A percentile compares a stretch with the other conserved stretches of the same genome.
phyloP scores from a whole-genome alignment of 2,888 invertebrate genomes.

The Rotaria socialis region DNA sequence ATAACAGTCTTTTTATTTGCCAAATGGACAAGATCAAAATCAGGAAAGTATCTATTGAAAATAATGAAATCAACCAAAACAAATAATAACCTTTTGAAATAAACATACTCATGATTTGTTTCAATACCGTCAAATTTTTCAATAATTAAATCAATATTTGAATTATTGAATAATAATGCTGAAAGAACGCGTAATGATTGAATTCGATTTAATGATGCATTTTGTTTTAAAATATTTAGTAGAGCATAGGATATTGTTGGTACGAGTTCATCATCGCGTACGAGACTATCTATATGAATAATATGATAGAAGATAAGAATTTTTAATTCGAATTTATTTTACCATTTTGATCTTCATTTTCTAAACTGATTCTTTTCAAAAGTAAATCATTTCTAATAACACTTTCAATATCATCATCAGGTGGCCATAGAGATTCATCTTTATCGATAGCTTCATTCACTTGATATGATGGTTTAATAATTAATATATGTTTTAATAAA shows the following conservation, averaged over 20 bases:
- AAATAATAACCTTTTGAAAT: too few species aligned
- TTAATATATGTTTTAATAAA: neutral
- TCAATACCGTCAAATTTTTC: neutral
- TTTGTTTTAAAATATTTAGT: neutral
- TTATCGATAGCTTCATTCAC: neutral
- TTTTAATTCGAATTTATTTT: neutral
- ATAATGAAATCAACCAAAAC: too few species aligned
- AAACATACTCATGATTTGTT: neutral
- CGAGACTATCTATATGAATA: neutral
- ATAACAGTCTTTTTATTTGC: neutral
- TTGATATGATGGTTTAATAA: conserved; percentile 9
- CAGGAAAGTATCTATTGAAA: neutral
- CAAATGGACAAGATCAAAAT: neutral
- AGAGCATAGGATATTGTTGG: neutral
- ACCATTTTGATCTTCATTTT: conserved; percentile 7
- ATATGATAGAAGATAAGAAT: too few species aligned
- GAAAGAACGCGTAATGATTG: neutral
- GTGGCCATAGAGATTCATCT: neutral
- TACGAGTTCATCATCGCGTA: neutral
- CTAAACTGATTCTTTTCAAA: neutral
- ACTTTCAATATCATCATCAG: neutral
- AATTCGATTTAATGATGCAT: neutral
- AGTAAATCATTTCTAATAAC: neutral
- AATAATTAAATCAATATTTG: neutral
- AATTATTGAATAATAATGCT: neutral